A percentile compares a stretch with the other conserved stretches of the same genome.
Conservation (phyloP, 2,797 vertebrate genomes). For the Diplodus sargus region DNA sequence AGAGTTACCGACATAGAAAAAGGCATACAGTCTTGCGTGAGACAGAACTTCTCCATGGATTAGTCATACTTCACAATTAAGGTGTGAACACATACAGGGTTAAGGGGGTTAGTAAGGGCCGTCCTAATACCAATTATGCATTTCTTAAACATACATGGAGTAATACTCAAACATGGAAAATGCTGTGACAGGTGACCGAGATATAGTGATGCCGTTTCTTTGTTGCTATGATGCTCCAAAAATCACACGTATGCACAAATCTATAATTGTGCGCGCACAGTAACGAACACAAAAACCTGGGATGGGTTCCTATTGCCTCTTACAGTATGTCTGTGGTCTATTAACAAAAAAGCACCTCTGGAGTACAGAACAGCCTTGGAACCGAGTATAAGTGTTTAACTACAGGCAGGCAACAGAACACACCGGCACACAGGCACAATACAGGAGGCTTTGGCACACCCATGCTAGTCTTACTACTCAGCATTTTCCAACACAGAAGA, state of each 20-base stretch:
- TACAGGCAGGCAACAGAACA: constrained; percentile 75
- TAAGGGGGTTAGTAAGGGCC: constrained; percentile 57
- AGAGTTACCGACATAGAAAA: constrained; percentile 65
- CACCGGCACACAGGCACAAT: constrained; percentile 80
- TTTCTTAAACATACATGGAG: constrained; percentile 55
- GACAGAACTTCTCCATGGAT: constrained; percentile 56
- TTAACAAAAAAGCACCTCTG: constrained; percentile 71
- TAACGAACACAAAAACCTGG: constrained; percentile 57
- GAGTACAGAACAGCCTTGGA: constrained; percentile 68
- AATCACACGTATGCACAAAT: constrained; percentile 30
- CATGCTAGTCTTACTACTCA: constrained; percentile 80
- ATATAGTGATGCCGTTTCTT: constrained; percentile 39
- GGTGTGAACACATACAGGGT: constrained; percentile 60
- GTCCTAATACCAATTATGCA: constrained; percentile 62
- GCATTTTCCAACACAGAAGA: constrained; percentile 76
- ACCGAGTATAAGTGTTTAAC: constrained; percentile 70
- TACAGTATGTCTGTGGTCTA: constrained; percentile 69
- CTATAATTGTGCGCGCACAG: constrained; percentile 43
- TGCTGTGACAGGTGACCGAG: constrained; percentile 41
- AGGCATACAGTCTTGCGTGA: constrained; percentile 70
- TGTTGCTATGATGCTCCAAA: constrained; percentile 49
- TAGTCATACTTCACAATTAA: constrained; percentile 63
- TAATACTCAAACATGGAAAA: constrained; percentile 63
- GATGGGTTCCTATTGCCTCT: constrained; percentile 76
- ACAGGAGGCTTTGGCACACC: constrained; percentile 84